These are phyloP conservation scores for Triops longicaudatus DNA, from an alignment of 1,140 invertebrate genomes.

Conservation along the genomic window DNA sequence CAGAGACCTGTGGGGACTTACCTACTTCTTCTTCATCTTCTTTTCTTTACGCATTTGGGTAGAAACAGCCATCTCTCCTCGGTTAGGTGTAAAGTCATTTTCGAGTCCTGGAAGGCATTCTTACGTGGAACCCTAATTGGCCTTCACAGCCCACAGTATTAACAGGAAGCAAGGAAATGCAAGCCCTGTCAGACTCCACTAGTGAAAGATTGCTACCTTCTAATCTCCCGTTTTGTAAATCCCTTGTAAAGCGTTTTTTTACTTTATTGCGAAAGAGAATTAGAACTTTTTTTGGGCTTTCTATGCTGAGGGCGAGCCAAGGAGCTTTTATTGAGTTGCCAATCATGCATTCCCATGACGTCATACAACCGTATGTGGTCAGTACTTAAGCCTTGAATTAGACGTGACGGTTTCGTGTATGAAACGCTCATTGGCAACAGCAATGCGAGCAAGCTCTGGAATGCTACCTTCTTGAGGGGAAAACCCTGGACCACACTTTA, in stretches of 20 bases:
- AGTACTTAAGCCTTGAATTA: not conserved
- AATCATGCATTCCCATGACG: not conserved
- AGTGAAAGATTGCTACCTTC: slow-evolving; percentile 6
- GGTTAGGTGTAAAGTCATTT: not conserved
- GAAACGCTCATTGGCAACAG: too few species aligned
- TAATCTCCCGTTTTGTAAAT: not conserved
- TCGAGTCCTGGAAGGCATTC: not conserved
- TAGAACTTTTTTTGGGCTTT: not conserved
- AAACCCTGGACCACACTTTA: too few species aligned
- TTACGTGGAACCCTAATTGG: not conserved
- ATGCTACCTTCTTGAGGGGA: too few species aligned
- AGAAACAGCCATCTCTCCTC: not conserved
- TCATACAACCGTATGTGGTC: not conserved
- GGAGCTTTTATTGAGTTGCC: not conserved
- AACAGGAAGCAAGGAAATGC: not conserved
- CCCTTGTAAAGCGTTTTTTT: not conserved
- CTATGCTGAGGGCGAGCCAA: not conserved
- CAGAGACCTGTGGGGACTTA: not conserved
- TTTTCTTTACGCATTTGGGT: not conserved
- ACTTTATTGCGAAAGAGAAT: not conserved
- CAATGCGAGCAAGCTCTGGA: too few species aligned
- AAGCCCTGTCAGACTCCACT: not conserved
- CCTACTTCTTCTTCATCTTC: not conserved
- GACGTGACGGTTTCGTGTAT: not conserved
- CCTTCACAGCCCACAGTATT: not conserved